Evolutionary conservation across 1,140 invertebrate species (phyloP), one percentile per base, ranked within the genome.

Genomic region (Ceratina calcarata): DNA sequence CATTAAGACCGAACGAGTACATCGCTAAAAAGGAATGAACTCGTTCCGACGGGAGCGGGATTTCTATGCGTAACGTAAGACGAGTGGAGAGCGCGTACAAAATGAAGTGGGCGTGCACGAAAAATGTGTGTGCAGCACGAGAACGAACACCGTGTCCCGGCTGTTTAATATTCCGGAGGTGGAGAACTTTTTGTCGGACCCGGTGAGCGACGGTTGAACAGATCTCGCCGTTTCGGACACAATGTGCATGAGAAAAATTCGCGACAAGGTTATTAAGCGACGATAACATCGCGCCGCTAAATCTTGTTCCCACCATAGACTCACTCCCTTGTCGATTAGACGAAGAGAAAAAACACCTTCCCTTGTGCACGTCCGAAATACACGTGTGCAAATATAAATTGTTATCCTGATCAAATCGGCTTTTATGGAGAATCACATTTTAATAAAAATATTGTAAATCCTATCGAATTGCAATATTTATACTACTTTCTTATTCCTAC

Each of bases 111-210:
- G 86, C 86, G 86, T 83, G 86, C 78, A 87, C 83, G 84, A 75
- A 87, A 87, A 83, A 45, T 85, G 73, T 84, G 86, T 83, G 86
- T 81, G 86, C 78, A 87, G 83, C 81, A 71, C 85, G 86, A 83
- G 51, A 37, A 8, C 51, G 32, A 16, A 12, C 22, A 32, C 27
- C 27, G 18, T 8, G 13, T 12, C 15, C 45, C 24, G 4, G 72
- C 53, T 69, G 24, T 66, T 81, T 71, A 78, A 81, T 81, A 77
- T 81, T 71, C 80, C 60, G 37, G 66, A 77, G 74, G 74, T 27
- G 79, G 62, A 79, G 69, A 76, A 68, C 32, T 20, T 68, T 53
- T 67, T 80, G 24, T 61, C 37, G n/a, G 7, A 8, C 10, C 13
- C 70, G 20, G 64, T 6, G 72, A 80, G 72, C 24, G 78, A 80